Conservation (phyloP, 2,888 invertebrate genomes). For the Bembecia ichneumoniformis region DNA sequence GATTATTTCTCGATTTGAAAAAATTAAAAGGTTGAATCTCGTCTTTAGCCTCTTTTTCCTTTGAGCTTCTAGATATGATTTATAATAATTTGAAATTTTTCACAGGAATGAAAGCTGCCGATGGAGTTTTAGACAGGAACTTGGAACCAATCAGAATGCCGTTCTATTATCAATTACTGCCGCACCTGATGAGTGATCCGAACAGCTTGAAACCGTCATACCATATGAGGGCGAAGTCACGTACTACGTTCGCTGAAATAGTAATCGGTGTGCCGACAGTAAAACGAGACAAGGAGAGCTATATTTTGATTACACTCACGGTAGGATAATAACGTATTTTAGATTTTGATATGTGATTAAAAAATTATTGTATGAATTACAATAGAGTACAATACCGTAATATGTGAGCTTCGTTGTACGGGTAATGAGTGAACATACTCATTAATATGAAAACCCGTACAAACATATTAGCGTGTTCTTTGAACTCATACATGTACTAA, state of each 20-base stretch:
- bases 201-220: conserved; percentile 84
- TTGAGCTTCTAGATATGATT: no score
- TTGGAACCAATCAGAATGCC: conserved; percentile 76
- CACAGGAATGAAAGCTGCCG: conserved; percentile 32
- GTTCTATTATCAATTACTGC: conserved; percentile 87
- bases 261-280: conserved; percentile 94
- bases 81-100: background rate
- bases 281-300: conserved; percentile 87
- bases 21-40: no score
- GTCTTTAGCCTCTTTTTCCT: no score
- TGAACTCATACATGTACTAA: no score
- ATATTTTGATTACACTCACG: conserved; percentile 83
- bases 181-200: conserved; percentile 86
- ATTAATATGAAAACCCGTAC: no score
- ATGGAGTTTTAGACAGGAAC: conserved; percentile 46
- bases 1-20: no score
- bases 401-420: no score
- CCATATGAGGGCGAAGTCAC: conserved; percentile 82
- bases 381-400: no score
- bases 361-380: no score
- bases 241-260: conserved; percentile 81
- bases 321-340: conserved; percentile 20
- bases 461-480: no score
- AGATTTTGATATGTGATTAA: background rate
- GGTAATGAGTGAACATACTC: no score